Conservation (phyloP, 2,113 vertebrate genomes). For the Myodes glareolus region DNA sequence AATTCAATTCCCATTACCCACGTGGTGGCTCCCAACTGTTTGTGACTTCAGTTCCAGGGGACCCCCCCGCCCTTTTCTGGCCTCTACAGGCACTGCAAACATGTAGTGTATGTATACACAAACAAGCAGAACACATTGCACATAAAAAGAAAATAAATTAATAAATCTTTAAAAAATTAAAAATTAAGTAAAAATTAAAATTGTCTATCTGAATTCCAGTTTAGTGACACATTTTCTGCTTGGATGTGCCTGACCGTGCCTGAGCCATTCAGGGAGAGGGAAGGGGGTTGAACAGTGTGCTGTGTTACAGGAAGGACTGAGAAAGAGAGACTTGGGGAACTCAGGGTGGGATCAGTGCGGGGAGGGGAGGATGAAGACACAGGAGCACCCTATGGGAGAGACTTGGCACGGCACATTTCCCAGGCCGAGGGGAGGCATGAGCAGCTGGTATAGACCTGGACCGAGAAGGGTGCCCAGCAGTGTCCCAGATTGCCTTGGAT, state of each 20-base stretch:
- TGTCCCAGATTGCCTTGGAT: not conserved
- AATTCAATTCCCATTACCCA: not conserved
- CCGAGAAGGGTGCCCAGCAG: rapidly evolving
- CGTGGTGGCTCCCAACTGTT: not conserved
- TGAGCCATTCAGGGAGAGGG: rapidly evolving
- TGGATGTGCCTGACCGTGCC: too few species aligned
- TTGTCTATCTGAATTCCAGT: not conserved
- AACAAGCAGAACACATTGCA: not conserved
- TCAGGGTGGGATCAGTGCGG: rapidly evolving
- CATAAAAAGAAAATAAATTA: not conserved
- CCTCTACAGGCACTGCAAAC: not conserved
- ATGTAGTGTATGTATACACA: not conserved
- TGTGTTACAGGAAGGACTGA: not conserved
- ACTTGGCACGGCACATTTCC: not conserved
- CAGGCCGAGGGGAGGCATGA: not conserved
- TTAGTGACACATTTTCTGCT: not conserved
- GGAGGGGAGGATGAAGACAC: not conserved
- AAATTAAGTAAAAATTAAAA: not conserved
- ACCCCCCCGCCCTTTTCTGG: too few species aligned
- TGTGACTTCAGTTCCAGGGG: not conserved
- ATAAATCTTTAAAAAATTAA: not conserved
- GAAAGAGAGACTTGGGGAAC: not conserved
- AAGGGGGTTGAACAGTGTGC: not conserved
- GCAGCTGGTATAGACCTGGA: rapidly evolving
- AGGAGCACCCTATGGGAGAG: not conserved